Percentiles rank a stretch among this genome's conserved stretches.
These are phyloP conservation scores for Holotrichia oblita DNA, from an alignment of 1,140 invertebrate genomes.

Conservation along the genomic window DNA sequence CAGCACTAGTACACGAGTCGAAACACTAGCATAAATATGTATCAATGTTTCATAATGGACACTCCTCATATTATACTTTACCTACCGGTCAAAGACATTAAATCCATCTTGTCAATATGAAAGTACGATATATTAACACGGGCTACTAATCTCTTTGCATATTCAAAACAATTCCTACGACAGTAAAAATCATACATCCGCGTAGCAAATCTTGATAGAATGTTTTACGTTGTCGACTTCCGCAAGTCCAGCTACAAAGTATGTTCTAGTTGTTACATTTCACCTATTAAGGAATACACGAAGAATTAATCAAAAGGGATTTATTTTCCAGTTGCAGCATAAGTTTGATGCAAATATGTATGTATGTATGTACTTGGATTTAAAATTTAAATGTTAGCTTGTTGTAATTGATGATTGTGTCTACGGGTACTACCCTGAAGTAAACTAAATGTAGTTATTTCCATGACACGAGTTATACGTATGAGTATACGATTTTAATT, in stretches of 20 bases:
- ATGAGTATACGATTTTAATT: too few species aligned
- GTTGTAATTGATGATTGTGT: background rate
- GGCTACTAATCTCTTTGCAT: constrained; percentile 32
- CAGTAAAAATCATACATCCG: background rate
- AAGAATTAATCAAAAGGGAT: constrained; percentile 3
- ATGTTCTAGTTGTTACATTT: background rate
- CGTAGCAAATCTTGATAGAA: background rate
- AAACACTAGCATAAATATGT: background rate
- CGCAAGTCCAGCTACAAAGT: constrained; percentile 3
- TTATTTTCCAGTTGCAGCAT: background rate
- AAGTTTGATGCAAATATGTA: background rate
- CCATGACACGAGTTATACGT: too few species aligned
- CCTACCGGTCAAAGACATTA: background rate
- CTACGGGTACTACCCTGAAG: background rate
- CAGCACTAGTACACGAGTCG: background rate
- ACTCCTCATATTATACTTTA: constrained; percentile 11
- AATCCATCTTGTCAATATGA: constrained; percentile 20
- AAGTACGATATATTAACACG: constrained; percentile 31
- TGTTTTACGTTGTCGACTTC: background rate
- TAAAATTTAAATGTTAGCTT: constrained; percentile 1
- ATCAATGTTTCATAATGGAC: background rate
- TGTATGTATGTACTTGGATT: background rate
- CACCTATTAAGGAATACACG: background rate
- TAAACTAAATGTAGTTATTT: too few species aligned
- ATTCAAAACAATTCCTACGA: constrained; percentile 22